Conservation (phyloP, 2,888 invertebrate genomes). For the Myopa testacea region DNA sequence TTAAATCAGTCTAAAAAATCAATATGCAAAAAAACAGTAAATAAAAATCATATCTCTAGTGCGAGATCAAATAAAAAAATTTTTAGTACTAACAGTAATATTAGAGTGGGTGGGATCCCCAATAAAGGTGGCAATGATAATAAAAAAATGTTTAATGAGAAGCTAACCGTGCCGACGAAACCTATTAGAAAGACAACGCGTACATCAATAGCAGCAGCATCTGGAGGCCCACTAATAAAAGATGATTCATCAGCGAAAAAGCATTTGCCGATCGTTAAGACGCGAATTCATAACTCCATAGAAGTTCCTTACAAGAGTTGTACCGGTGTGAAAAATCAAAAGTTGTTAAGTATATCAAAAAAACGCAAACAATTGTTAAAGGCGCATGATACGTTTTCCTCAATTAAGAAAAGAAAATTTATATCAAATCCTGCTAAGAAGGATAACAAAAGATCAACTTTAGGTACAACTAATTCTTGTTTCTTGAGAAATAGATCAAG, state of each 20-base stretch:
- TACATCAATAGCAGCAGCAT: constrained; percentile 61
- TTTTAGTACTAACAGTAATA: constrained; percentile 36
- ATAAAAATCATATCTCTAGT: constrained; percentile 26
- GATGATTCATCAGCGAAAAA: neutral
- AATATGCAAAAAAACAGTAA: constrained; percentile 41
- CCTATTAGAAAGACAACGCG: constrained; percentile 64
- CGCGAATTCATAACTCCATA: neutral
- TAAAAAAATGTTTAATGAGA: constrained; percentile 39
- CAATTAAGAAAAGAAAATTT: constrained; percentile 5
- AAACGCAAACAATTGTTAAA: constrained; percentile 43
- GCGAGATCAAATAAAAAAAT: constrained; percentile 34
- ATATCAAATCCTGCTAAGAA: neutral
- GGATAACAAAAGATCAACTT: neutral
- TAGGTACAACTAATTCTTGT: neutral
- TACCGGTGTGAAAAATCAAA: constrained; percentile 51
- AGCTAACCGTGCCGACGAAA: constrained; percentile 40
- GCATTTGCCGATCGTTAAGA: neutral
- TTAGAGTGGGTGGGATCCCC: constrained; percentile 26
- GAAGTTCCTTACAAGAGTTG: constrained; percentile 18
- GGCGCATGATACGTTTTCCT: neutral
- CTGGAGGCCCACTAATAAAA: constrained; percentile 21
- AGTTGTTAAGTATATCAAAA: constrained; percentile 46
- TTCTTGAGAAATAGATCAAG: constrained; percentile 32
- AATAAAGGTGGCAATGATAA: constrained; percentile 47
- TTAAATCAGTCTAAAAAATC: constrained; percentile 41